Evolutionary conservation across 2,888 invertebrate species (phyloP).

Genomic region (Tenthredo distinguenda): DNA sequence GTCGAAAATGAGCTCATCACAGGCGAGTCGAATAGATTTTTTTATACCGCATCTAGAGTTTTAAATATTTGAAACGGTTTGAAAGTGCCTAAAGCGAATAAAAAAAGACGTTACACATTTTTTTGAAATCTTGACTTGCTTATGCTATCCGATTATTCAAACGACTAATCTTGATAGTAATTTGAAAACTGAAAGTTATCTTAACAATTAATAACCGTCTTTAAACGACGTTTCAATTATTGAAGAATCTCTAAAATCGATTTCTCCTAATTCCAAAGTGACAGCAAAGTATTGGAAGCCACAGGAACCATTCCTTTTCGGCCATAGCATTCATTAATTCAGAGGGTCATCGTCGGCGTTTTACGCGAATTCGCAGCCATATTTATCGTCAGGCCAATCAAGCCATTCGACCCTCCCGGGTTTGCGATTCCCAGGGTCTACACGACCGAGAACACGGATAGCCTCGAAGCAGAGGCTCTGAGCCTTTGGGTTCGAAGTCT

Average conservation of each 20-base stretch:
- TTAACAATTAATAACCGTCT: background rate
- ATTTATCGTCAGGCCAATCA: slow-evolving; percentile 29
- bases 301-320: background rate
- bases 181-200: background rate
- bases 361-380: slow-evolving; percentile 9
- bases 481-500: slow-evolving; percentile 32
- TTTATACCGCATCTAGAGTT: background rate
- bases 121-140: background rate
- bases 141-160: background rate
- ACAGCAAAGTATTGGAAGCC: background rate
- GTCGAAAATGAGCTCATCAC: background rate
- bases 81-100: background rate
- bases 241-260: background rate
- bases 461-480: slow-evolving; percentile 30
- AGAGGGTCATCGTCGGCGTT: background rate
- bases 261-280: background rate
- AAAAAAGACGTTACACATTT: background rate
- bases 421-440: background rate
- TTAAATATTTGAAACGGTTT: background rate
- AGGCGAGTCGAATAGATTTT: background rate
- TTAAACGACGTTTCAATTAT: background rate
- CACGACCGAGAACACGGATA: background rate
- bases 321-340: background rate
- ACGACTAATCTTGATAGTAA: background rate
- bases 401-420: slow-evolving; percentile 40